These are phyloP conservation scores for Archilochus colubris DNA, from an alignment of 2,113 vertebrate genomes.

Conservation along the genomic window DNA sequence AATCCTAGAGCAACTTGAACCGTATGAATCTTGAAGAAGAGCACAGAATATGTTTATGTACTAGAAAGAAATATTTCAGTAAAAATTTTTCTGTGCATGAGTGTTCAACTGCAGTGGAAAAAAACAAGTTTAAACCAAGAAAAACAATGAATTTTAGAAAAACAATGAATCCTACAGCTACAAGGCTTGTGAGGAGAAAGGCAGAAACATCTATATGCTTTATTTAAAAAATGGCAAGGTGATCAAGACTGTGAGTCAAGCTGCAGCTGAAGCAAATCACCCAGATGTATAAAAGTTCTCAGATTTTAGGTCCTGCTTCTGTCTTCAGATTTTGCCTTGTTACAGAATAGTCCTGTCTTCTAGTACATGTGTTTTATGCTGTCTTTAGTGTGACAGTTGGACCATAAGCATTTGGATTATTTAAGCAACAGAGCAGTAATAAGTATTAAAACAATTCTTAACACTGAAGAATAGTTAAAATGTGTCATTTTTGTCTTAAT, in stretches of 20 bases:
- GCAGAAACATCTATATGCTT: not conserved
- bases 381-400: not conserved
- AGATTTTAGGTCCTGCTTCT: not conserved
- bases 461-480: not conserved
- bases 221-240: not conserved
- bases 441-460: not conserved
- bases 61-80: not conserved
- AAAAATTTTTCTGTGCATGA: not conserved
- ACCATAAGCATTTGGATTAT: not conserved
- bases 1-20: not conserved
- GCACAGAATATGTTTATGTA: not conserved
- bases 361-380: not conserved
- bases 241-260: not conserved
- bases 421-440: not conserved
- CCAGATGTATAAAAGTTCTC: not conserved
- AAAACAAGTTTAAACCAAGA: not conserved
- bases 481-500: not conserved
- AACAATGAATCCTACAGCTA: fast-evolving
- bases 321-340: not conserved
- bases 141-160: not conserved
- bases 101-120: not conserved
- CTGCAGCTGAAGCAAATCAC: not conserved
- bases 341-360: not conserved
- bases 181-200: not conserved
- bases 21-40: not conserved